Percentiles rank a stretch among this genome's conserved stretches.
These are phyloP conservation scores for Oryzias dopingdopingensis DNA, from an alignment of 2,797 vertebrate genomes.

Conservation along the genomic window DNA sequence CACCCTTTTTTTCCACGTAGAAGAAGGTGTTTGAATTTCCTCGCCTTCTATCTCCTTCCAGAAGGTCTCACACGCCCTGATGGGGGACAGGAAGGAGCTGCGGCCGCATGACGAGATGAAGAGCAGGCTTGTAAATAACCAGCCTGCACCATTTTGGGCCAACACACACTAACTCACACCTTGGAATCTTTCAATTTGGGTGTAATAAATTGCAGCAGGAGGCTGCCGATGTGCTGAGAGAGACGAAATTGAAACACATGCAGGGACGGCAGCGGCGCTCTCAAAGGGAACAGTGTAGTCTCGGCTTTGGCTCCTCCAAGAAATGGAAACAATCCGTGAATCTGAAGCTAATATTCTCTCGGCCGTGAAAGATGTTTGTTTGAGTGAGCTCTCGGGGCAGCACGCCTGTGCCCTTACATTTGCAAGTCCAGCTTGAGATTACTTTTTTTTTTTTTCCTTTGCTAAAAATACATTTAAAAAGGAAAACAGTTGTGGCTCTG, in stretches of 20 bases:
- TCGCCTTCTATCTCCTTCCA: background rate
- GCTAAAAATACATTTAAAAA: slow-evolving; percentile 22
- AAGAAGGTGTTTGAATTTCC: slow-evolving; percentile 18
- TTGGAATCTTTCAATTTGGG: slow-evolving; percentile 68
- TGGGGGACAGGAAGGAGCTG: slow-evolving; percentile 15
- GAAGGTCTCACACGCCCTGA: slow-evolving; percentile 35
- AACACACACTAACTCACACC: slow-evolving; percentile 64
- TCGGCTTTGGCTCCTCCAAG: slow-evolving; percentile 42
- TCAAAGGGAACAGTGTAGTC: slow-evolving; percentile 48
- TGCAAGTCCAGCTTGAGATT: slow-evolving; percentile 27
- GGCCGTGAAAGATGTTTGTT: slow-evolving; percentile 23
- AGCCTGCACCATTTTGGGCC: slow-evolving; percentile 29
- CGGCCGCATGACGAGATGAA: slow-evolving; percentile 18
- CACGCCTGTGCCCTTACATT: slow-evolving; percentile 17
- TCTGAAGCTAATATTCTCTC: slow-evolving; percentile 7
- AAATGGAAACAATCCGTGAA: slow-evolving; percentile 51
- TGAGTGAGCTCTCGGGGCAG: slow-evolving; percentile 22
- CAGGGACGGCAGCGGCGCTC: slow-evolving; percentile 51
- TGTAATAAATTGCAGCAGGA: slow-evolving; percentile 71
- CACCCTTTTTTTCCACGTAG: slow-evolving; percentile 54
- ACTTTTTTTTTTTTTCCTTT: slow-evolving; percentile 16
- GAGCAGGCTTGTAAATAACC: slow-evolving; percentile 31
- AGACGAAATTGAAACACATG: slow-evolving; percentile 70
- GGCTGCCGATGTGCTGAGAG: slow-evolving; percentile 68
- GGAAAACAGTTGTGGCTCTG: slow-evolving; percentile 1